Base-by-base conservation (phyloP, 2,888 invertebrate genomes). In the Phyto melanocephala region DNA sequence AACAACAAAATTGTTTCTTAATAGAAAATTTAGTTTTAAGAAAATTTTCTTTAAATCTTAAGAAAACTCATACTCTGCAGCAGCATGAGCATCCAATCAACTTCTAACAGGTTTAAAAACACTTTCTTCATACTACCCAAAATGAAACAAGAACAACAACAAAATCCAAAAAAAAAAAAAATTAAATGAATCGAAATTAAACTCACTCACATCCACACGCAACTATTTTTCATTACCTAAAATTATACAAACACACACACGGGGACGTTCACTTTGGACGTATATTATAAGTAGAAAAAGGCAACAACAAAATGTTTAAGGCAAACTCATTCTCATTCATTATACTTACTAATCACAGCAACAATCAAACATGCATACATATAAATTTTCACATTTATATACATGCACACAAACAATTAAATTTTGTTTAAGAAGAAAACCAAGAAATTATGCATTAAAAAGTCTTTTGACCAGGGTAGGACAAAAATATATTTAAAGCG, bases 61-160 rank as follows among this genome's bases (percentile, higher is more conserved):
- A 80, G 80, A 83, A 80, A 83, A 80, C 80, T 71, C 80, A 87
- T 85, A 85, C 86, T 80, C 85, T 85, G 84, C 84, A 84, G 74
- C 80, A 85, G 85, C 85, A 85, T 85, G 86, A 86, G 87, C 87
- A 86, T 87, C 87, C 88, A 88, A 88, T 88, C 88, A 88, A 88
- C 88, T 88, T 88, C 86, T 87, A 88, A 88, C 88, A 88, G 86
- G 83, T 71, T 80, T 77, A 58, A 60, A 68, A 24, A 71, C 40
- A 78, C 72, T 67, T 15, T 0, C 10, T 47, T 17, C 63, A 50
- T 40, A 20, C 56, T 33, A 15, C 2, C 35, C 17, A n/a, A 2
- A 28, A 28, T 1, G 40, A 33, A 60, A 28, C 45, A 58, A 15
- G 24, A 13, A 28, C 50, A 52, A 65, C n/a, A 35, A 47, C 62